phyloP scores from a whole-genome alignment of 92 coral and sea anemone genomes.

The Parazoanthus atlanticus region DNA sequence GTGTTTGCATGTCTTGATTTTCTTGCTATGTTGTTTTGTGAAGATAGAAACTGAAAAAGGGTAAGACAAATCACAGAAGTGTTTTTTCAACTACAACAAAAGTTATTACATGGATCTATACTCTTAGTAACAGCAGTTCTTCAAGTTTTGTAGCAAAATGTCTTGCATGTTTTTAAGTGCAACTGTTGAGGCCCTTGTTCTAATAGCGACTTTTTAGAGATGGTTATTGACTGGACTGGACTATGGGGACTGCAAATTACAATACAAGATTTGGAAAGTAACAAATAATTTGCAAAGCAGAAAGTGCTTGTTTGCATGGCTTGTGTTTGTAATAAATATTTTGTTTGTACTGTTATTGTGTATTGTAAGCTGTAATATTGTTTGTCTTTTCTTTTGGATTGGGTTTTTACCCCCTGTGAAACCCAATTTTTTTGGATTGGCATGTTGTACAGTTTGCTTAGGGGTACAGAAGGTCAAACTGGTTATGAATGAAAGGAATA shows the following conservation, averaged over 20 bases:
- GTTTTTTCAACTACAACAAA: not conserved
- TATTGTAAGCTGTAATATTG: not conserved
- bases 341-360: not conserved
- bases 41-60: not conserved
- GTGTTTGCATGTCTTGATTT: not conserved
- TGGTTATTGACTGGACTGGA: not conserved
- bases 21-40: not conserved
- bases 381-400: not conserved
- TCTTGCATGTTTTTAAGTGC: not conserved
- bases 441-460: slow-evolving; percentile 8
- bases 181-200: not conserved
- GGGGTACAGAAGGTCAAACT: slow-evolving; percentile 40
- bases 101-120: no score
- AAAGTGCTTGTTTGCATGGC: no score
- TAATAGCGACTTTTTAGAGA: no score
- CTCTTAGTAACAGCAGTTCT: not conserved
- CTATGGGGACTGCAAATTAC: not conserved
- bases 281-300: not conserved
- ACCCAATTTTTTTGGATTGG: not conserved
- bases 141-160: not conserved
- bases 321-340: no score
- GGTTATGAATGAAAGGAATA: slow-evolving; percentile 7
- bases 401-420: not conserved
- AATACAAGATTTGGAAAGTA: no score
- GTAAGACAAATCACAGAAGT: no score